A percentile compares a stretch with the other conserved stretches of the same genome.
Evolutionary conservation across 1,140 invertebrate genomes (phyloP).

Genomic region (Drosophila setifemur): DNA sequence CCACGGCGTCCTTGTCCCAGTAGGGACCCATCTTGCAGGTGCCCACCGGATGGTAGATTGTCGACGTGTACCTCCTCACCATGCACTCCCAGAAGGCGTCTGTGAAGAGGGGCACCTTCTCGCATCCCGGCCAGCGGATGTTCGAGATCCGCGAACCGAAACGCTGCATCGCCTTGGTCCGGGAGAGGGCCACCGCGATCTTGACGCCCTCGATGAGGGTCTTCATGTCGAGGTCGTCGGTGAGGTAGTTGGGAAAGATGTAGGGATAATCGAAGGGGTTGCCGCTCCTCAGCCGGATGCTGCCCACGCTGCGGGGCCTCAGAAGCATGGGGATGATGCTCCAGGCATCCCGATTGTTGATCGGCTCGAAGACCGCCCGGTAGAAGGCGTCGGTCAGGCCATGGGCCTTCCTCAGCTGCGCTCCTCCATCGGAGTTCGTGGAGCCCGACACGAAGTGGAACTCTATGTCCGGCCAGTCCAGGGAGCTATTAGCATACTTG

Average conservation of each 20-base stretch:
- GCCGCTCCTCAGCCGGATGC: slow-evolving; percentile 89
- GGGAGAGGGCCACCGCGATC: slow-evolving; percentile 88
- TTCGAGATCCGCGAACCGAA: slow-evolving; percentile 88
- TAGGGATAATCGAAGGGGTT: slow-evolving; percentile 95
- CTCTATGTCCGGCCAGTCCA: slow-evolving; percentile 96
- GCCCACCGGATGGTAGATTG: slow-evolving; percentile 94
- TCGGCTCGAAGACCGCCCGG: slow-evolving; percentile 88
- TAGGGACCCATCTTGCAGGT: slow-evolving; percentile 96
- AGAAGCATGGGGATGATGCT: slow-evolving; percentile 93
- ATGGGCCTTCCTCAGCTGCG: slow-evolving; percentile 91
- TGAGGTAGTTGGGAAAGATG: slow-evolving; percentile 96
- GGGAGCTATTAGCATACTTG: slow-evolving; percentile 91
- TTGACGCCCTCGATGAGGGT: slow-evolving; percentile 92
- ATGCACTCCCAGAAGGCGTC: slow-evolving; percentile 93
- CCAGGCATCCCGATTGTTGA: slow-evolving; percentile 91
- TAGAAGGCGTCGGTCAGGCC: slow-evolving; percentile 90
- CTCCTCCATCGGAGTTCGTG: slow-evolving; percentile 93
- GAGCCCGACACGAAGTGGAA: slow-evolving; percentile 96
- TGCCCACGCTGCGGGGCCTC: slow-evolving; percentile 90
- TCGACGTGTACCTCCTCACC: slow-evolving; percentile 90
- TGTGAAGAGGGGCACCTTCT: slow-evolving; percentile 85
- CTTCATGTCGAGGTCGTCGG: slow-evolving; percentile 90
- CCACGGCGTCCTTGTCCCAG: slow-evolving; percentile 92
- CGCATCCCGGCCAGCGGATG: slow-evolving; percentile 88
- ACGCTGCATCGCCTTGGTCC: slow-evolving; percentile 87